These are phyloP conservation scores for Parauchenoglanis ngamensis DNA, from an alignment of 2,797 vertebrate species.

Conservation along the genomic window DNA sequence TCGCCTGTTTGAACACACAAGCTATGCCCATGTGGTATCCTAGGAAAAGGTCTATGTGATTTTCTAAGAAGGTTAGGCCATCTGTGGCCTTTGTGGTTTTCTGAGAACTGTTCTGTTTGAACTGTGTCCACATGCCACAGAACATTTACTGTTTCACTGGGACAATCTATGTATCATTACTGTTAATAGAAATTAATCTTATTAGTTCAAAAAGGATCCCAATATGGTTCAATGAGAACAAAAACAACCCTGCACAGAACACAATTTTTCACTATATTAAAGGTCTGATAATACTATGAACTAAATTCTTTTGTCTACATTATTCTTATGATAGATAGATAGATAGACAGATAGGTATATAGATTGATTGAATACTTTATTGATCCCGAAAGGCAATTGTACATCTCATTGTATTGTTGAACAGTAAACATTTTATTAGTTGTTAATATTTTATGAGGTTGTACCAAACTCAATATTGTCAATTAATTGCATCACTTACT, in stretches of 20 bases:
- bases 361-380: too few species aligned
- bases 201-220: neutral
- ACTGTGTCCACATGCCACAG: neutral
- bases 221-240: neutral
- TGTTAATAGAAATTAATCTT: neutral
- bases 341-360: too few species aligned
- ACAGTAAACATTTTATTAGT: neutral
- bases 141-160: neutral
- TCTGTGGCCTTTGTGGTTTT: neutral
- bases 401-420: neutral
- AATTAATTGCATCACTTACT: neutral
- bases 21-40: slow-evolving; percentile 16
- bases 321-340: neutral
- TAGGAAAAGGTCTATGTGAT: slow-evolving; percentile 11
- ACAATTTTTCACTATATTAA: neutral
- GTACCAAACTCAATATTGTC: neutral
- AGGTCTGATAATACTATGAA: neutral
- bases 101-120: neutral
- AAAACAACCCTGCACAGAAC: neutral
- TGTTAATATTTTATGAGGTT: neutral
- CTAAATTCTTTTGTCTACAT: neutral
- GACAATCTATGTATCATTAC: neutral
- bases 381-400: neutral
- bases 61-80: neutral
- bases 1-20: slow-evolving; percentile 26